Evolutionary conservation across 1,140 invertebrate genomes (phyloP), one percentile per base, ranked within the genome.

Genomic region (Sycophaga agraensis): DNA sequence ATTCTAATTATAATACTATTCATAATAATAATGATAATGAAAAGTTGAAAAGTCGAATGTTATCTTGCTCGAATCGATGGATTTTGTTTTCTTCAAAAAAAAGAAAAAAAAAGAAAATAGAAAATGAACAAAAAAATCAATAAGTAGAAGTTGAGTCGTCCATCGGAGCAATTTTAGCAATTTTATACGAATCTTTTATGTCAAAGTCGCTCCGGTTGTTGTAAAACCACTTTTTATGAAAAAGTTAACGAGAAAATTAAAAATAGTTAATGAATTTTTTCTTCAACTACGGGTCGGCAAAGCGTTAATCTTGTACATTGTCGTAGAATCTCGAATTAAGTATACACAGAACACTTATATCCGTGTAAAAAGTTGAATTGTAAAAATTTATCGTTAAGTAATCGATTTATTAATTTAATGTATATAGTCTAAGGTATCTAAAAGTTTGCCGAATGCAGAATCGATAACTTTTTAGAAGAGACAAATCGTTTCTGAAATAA

Each of bases 181-280:
- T 78, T 78, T 78, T 77, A 73, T 77, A 78, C 65, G 64, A 46
- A 50, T 75, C 67, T 75, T 78, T 78, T 76, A 75, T 75, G 68
- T 22, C 22, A 66, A 70, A 39, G 56, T 70, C 64, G 64, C 48
- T 68, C 66, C 55, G n/a, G n/a, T n/a, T n/a, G n/a, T n/a, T n/a
- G n/a, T n/a, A n/a, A n/a, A n/a, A n/a, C n/a, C n/a, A n/a, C n/a
- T n/a, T n/a, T n/a, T n/a, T n/a, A n/a, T n/a, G n/a, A n/a, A 57
- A 62, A 61, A 53, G 51, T 50, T 63, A 64, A 64, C 55, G 40
- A 43, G 8, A 49, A 65, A 61, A 26, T 56, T 26, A 43, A 46
- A 46, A 51, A 43, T n/a, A n/a, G n/a, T n/a, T n/a, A n/a, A n/a
- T n/a, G n/a, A n/a, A n/a, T n/a, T 22, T 59, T 51, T 51, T 37